A percentile compares a stretch with the other conserved stretches of the same genome.
These are phyloP conservation scores for Glyptemys insculpta DNA, from an alignment of 2,797 vertebrate genomes.

Conservation along the genomic window DNA sequence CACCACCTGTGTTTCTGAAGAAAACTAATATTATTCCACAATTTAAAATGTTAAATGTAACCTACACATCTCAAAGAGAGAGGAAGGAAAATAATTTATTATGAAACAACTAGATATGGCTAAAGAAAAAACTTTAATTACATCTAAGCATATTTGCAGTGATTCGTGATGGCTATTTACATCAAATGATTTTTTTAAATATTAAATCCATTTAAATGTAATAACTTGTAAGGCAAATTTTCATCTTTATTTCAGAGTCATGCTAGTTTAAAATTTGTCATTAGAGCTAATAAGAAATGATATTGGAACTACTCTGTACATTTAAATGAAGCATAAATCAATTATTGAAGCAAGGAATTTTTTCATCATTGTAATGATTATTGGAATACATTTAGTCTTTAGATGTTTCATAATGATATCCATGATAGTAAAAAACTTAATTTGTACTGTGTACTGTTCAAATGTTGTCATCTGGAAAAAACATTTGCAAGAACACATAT, in stretches of 20 bases:
- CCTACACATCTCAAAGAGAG: slow-evolving; percentile 35
- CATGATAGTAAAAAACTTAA: slow-evolving; percentile 79
- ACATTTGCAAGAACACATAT: slow-evolving; percentile 51
- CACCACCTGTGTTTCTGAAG: slow-evolving; percentile 8
- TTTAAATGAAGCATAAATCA: slow-evolving; percentile 90
- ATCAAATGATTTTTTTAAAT: slow-evolving; percentile 88
- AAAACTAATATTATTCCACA: slow-evolving; percentile 48
- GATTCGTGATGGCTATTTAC: slow-evolving; percentile 88
- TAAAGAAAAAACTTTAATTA: slow-evolving; percentile 84
- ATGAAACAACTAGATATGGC: slow-evolving; percentile 77
- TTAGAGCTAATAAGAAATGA: slow-evolving; percentile 87
- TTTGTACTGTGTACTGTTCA: slow-evolving; percentile 74
- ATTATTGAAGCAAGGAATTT: slow-evolving; percentile 86
- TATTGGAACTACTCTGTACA: slow-evolving; percentile 84
- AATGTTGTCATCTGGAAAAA: slow-evolving; percentile 54
- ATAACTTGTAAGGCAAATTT: slow-evolving; percentile 87
- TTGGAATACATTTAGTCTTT: slow-evolving; percentile 85
- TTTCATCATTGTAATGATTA: slow-evolving; percentile 87
- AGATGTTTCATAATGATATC: slow-evolving; percentile 83
- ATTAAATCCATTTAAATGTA: slow-evolving; percentile 88
- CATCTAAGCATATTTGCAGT: slow-evolving; percentile 83
- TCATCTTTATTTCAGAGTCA: slow-evolving; percentile 86
- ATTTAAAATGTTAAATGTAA: slow-evolving; percentile 66
- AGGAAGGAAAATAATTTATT: slow-evolving; percentile 77
- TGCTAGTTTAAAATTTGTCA: slow-evolving; percentile 86